A percentile compares a stretch with the other conserved stretches of the same genome.
phyloP scores from a whole-genome alignment of 2,888 invertebrate species.

The Drosophila engyochracea region DNA sequence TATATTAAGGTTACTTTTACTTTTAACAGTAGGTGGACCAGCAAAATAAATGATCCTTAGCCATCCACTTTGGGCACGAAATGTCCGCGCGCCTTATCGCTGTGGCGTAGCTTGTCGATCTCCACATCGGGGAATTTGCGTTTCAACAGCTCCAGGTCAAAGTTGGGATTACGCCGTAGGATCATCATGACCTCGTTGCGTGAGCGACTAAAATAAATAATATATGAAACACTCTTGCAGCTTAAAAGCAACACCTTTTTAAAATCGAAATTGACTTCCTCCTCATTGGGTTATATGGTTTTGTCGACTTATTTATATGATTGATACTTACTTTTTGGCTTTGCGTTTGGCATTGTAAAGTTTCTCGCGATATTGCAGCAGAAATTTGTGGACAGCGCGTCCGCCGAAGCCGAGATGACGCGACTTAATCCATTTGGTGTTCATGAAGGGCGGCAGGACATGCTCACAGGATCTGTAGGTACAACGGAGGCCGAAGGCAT shows the following conservation, averaged over 20 bases:
- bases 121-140: constrained; percentile 91
- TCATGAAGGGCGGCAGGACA: constrained; percentile 89
- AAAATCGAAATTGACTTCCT: background rate
- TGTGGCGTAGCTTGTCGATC: constrained; percentile 88
- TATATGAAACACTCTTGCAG: background rate
- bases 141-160: constrained; percentile 90
- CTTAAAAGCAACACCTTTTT: background rate
- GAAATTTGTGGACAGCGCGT: constrained; percentile 88
- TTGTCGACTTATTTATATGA: background rate
- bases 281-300: background rate
- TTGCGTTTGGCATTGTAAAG: constrained; percentile 87
- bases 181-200: constrained; percentile 90
- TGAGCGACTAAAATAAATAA: constrained; percentile 85
- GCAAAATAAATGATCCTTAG: constrained; percentile 36
- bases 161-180: constrained; percentile 91
- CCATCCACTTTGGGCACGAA: constrained; percentile 85
- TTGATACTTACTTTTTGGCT: constrained; percentile 86
- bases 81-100: constrained; percentile 88
- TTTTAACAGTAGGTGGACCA: constrained; percentile 24
- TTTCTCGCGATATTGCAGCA: constrained; percentile 89
- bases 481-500: constrained; percentile 88
- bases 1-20: constrained; percentile 38
- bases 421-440: constrained; percentile 88
- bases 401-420: constrained; percentile 87
- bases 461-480: constrained; percentile 88